Percentiles rank a stretch among this genome's conserved stretches.
Evolutionary conservation across 1,140 invertebrate genomes (phyloP).

Genomic region (Neodiprion pinetum): DNA sequence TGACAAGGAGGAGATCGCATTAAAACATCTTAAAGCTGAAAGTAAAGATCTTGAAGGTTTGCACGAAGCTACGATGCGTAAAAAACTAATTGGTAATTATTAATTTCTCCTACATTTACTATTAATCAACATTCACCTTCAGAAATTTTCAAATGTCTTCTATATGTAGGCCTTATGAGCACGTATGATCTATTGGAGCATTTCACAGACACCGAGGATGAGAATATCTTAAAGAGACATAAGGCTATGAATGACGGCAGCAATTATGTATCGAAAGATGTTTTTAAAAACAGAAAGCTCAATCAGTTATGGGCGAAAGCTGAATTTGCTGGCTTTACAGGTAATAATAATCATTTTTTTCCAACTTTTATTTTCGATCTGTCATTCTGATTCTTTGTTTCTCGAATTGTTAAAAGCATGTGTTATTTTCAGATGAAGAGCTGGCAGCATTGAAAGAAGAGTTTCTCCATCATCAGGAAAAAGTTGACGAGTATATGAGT

Average conservation of each 20-base stretch:
- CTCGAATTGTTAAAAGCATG: background rate
- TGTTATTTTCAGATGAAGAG: constrained; percentile 71
- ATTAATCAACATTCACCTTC: constrained; percentile 15
- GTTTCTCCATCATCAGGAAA: constrained; percentile 91
- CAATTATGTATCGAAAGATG: constrained; percentile 68
- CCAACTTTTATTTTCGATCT: background rate
- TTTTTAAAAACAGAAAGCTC: constrained; percentile 90
- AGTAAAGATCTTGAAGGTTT: constrained; percentile 86
- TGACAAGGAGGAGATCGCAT: constrained; percentile 88
- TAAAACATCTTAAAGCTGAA: constrained; percentile 82
- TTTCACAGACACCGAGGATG: constrained; percentile 73
- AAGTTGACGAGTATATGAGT: constrained; percentile 88
- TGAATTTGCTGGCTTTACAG: constrained; percentile 82
- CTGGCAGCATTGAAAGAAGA: constrained; percentile 85
- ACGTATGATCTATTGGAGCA: constrained; percentile 83
- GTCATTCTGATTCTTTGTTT: background rate
- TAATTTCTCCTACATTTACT: constrained; percentile 17
- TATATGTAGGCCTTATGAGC: constrained; percentile 73
- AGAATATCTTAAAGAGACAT: constrained; percentile 58
- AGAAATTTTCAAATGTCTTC: constrained; percentile 20
- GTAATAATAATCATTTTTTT: constrained; percentile 46
- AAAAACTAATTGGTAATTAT: constrained; percentile 74
- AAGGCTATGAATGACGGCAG: constrained; percentile 54
- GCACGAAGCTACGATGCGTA: constrained; percentile 81
- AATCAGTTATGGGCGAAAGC: constrained; percentile 92